phyloP scores from a whole-genome alignment of 1,140 invertebrate genomes.

The Brachionus asplanchnoidis region DNA sequence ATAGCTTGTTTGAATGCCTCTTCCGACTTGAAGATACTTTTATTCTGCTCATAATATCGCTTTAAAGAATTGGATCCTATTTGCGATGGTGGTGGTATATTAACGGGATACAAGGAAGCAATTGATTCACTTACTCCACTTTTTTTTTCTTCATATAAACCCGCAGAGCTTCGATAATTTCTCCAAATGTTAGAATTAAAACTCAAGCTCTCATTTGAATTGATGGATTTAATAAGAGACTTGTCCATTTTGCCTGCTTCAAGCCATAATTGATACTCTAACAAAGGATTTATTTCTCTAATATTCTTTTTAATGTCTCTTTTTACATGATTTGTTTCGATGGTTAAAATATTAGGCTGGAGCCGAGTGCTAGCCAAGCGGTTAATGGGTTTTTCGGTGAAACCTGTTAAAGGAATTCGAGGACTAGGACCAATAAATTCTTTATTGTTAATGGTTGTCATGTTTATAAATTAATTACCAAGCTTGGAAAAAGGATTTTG shows the following conservation, averaged over 20 bases:
- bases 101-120: constrained; percentile 53
- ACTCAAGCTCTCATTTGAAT: constrained; percentile 44
- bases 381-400: constrained; percentile 50
- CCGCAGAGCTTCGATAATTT: constrained; percentile 52
- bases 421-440: not conserved
- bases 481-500: not conserved
- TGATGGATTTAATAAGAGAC: constrained; percentile 47
- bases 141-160: constrained; percentile 48
- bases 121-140: constrained; percentile 51
- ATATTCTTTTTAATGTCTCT: constrained; percentile 46
- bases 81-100: constrained; percentile 52
- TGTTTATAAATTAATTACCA: not conserved
- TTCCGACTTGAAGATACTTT: constrained; percentile 43
- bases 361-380: constrained; percentile 46
- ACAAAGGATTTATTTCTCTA: constrained; percentile 47
- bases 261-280: constrained; percentile 52
- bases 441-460: not conserved
- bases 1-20: constrained; percentile 45
- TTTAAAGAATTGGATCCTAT: constrained; percentile 50
- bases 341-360: constrained; percentile 49
- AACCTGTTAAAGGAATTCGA: constrained; percentile 46
- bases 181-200: constrained; percentile 56
- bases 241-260: constrained; percentile 53
- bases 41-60: constrained; percentile 48
- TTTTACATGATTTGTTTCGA: constrained; percentile 53